phyloP scores from a whole-genome alignment of 2,888 invertebrate genomes.

The Thera obeliscata region DNA sequence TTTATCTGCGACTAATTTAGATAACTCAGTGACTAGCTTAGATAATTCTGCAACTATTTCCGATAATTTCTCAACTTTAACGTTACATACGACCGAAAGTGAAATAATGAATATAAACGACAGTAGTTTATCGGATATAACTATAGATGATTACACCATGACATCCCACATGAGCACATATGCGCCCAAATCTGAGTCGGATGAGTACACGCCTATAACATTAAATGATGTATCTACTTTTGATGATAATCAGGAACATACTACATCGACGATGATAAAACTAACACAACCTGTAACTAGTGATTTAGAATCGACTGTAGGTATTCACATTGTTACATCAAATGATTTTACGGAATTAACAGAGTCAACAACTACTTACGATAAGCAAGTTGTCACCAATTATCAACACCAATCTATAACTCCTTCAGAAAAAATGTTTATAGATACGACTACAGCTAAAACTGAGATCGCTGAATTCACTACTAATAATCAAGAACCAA shows the following conservation, averaged over 20 bases:
- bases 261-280: background rate
- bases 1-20: background rate
- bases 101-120: background rate
- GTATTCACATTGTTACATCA: background rate
- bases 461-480: background rate
- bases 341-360: background rate
- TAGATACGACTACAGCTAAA: background rate
- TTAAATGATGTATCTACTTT: constrained; percentile 2
- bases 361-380: background rate
- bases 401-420: background rate
- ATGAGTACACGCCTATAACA: background rate
- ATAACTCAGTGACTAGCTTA: background rate
- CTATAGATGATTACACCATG: constrained; percentile 1
- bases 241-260: background rate
- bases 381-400: background rate
- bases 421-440: background rate
- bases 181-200: background rate
- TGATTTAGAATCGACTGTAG: background rate
- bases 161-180: background rate
- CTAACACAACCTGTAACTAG: background rate
- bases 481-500: background rate
- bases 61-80: background rate
- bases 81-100: background rate
- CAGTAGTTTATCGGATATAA: constrained; percentile 10
- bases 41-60: background rate